Conservation (phyloP, 1,140 invertebrate species). For the Streblospio benedicti region DNA sequence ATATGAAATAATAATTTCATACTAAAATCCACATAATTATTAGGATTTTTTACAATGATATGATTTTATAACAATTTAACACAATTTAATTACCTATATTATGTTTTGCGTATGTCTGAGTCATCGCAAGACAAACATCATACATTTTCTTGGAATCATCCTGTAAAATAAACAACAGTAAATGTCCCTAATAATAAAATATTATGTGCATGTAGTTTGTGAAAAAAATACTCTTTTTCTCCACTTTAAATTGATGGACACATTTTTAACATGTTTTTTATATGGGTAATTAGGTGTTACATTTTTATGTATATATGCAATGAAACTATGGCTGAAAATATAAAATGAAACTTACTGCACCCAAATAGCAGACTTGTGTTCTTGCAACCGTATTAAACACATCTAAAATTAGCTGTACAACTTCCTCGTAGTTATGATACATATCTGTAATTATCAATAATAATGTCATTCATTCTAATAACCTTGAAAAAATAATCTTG, state of each 20-base stretch:
- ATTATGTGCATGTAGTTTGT: background rate
- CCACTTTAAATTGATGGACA: no score
- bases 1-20: no score
- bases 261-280: no score
- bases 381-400: slow-evolving; percentile 64
- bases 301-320: no score
- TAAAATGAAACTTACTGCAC: slow-evolving; percentile 47
- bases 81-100: slow-evolving; percentile 41
- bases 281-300: no score
- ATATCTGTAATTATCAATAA: slow-evolving; percentile 44
- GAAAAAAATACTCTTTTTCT: no score
- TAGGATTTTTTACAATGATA: no score
- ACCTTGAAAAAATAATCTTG: no score
- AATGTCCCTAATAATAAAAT: background rate
- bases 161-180: slow-evolving; percentile 24
- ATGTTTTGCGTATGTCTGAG: slow-evolving; percentile 64
- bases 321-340: no score
- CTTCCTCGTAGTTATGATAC: slow-evolving; percentile 72
- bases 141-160: slow-evolving; percentile 50
- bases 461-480: no score
- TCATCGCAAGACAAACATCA: slow-evolving; percentile 54
- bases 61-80: background rate
- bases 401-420: slow-evolving; percentile 70
- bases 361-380: slow-evolving; percentile 60
- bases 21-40: no score